These are phyloP conservation scores for Drosophila equinoxialis DNA, from an alignment of 1,140 invertebrate genomes.

Conservation along the genomic window DNA sequence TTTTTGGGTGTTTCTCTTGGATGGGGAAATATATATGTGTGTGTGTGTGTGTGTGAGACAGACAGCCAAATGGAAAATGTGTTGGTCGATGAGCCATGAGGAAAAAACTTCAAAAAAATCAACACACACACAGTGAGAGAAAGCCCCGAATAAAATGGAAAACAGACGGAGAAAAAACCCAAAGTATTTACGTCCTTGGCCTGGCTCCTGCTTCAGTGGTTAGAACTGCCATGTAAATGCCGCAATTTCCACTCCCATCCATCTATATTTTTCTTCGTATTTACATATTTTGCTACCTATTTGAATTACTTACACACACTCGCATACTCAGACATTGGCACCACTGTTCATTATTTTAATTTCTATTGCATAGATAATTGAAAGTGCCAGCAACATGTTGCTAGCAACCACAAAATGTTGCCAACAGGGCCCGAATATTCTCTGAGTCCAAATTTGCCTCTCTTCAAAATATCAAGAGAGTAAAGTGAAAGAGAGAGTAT, in stretches of 20 bases:
- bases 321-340: slow-evolving; percentile 22
- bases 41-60: slow-evolving; percentile 36
- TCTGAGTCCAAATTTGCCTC: background rate
- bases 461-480: background rate
- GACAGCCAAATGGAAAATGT: slow-evolving; percentile 53
- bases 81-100: slow-evolving; percentile 75
- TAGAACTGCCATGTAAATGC: slow-evolving; percentile 47
- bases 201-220: slow-evolving; percentile 8
- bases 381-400: slow-evolving; percentile 62
- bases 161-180: slow-evolving; percentile 4
- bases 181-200: slow-evolving; percentile 17
- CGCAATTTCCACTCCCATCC: slow-evolving; percentile 51
- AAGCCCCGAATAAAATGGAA: slow-evolving; percentile 11
- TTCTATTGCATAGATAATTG: slow-evolving; percentile 66
- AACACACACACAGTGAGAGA: slow-evolving; percentile 23
- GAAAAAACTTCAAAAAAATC: slow-evolving; percentile 68
- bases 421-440: slow-evolving; percentile 1
- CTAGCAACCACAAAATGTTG: slow-evolving; percentile 26
- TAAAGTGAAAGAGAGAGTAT: too few relatives aligned
- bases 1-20: slow-evolving; percentile 52
- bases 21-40: slow-evolving; percentile 26
- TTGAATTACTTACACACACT: slow-evolving; percentile 33
- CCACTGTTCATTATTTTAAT: slow-evolving; percentile 76
- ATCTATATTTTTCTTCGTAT: slow-evolving; percentile 43
- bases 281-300: slow-evolving; percentile 57